Evolutionary conservation across 2,113 vertebrate species (phyloP).

Genomic region (Limnothrissa miodon): DNA sequence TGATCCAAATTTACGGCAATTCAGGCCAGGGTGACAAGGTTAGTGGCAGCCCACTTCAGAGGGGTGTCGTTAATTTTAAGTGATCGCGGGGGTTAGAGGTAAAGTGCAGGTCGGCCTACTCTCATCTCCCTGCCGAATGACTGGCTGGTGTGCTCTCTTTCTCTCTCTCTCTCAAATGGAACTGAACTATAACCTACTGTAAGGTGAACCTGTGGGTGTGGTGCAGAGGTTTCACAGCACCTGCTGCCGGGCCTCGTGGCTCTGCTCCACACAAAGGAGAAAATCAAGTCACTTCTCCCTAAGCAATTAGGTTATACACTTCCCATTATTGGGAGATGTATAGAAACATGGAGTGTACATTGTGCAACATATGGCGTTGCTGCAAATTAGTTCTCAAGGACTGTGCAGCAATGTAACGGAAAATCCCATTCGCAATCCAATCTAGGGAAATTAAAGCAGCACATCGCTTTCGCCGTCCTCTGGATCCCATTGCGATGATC

Average conservation of each 20-base stretch:
- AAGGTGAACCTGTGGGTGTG: neutral
- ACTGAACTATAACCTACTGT: neutral
- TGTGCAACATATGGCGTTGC: neutral
- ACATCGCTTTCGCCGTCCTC: conserved; percentile 15
- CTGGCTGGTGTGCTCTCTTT: no score
- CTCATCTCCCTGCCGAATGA: neutral
- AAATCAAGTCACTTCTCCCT: neutral
- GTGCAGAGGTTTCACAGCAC: neutral
- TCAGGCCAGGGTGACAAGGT: conserved; percentile 5
- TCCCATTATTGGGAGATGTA: neutral
- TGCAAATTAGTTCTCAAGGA: conserved; percentile 19
- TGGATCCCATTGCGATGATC: conserved; percentile 14
- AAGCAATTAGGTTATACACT: neutral
- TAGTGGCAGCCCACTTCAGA: neutral
- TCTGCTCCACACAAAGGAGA: no score
- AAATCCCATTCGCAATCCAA: conserved; percentile 35
- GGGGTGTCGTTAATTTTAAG: conserved; percentile 10
- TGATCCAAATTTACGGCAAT: neutral
- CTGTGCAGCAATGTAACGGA: conserved; percentile 7
- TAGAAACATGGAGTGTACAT: neutral
- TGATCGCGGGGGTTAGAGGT: neutral
- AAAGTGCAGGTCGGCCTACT: neutral
- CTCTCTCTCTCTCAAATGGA: neutral
- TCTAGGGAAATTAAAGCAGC: conserved; percentile 22
- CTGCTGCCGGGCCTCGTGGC: no score